Conservation (phyloP, 2,797 vertebrate species). For the Tokudaia muenninki region DNA sequence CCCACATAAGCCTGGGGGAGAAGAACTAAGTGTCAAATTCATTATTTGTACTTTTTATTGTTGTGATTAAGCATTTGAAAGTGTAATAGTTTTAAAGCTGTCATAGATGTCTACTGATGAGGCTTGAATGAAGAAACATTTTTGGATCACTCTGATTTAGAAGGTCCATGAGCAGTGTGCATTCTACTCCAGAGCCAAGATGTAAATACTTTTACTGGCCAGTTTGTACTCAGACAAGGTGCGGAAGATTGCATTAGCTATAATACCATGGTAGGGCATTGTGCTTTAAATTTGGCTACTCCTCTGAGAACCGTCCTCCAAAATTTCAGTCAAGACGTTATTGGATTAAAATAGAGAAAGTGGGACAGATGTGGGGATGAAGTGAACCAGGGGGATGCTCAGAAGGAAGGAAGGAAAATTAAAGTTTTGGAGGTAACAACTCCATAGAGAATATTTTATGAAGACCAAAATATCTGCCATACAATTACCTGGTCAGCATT, state of each 20-base stretch:
- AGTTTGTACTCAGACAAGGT: background rate
- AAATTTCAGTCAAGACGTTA: conserved; percentile 10
- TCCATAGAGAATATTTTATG: background rate
- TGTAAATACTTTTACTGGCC: conserved; percentile 40
- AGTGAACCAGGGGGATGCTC: background rate
- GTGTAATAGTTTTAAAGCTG: conserved; percentile 46
- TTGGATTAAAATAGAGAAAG: background rate
- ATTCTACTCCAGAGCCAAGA: conserved; percentile 45
- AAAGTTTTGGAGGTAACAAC: background rate
- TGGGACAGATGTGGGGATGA: background rate
- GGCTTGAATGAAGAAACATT: conserved; percentile 8
- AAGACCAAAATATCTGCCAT: background rate
- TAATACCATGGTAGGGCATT: background rate
- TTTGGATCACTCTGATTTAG: conserved; percentile 44
- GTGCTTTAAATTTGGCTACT: conserved; percentile 12
- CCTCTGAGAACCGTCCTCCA: background rate
- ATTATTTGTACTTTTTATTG: conserved; percentile 26
- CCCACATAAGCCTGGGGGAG: background rate
- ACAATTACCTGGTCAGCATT: background rate
- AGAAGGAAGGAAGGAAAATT: background rate
- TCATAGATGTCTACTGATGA: background rate
- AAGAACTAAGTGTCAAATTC: conserved; percentile 7
- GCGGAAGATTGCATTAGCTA: background rate
- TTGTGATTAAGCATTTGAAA: conserved; percentile 54
- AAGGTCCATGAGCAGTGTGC: conserved; percentile 25